Evolutionary conservation across 53 echinoderm and acorn worm species (phyloP), one percentile per base, ranked within the genome.

Genomic region (Crossaster papposus): DNA sequence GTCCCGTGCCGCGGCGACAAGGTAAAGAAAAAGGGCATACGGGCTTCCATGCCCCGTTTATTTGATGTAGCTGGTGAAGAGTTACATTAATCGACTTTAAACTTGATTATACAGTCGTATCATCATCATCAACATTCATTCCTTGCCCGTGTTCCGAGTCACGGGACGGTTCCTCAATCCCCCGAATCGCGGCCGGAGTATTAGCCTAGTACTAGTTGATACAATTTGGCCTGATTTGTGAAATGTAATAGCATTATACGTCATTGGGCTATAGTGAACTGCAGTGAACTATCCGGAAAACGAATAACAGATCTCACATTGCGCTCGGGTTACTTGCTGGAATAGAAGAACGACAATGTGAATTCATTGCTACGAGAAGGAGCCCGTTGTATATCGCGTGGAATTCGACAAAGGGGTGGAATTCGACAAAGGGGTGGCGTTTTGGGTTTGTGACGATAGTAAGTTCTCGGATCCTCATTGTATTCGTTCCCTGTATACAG

Each of bases 191-290:
- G 52, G 51, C 26, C 34, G 33, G 17, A 8, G 15, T 28, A 83
- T n/a, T n/a, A 83, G 68, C 83, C 70, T 26, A 0, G 7, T 44
- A 83, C 83, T 83, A 83, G 83, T 83, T 83, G 83, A 83, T 83
- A 83, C 38, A 64, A 83, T 65, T 65, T 70, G 68, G 36, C 70
- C 70, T 70, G 68, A 83, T 83, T 33, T 50, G 83, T 44, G 28
- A 65, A 38, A 29, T 83, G 38, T 65, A 83, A 70, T 70, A 83
- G 70, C 83, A 83, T 83, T 83, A 83, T 35, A 70, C 70, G 37
- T 70, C 70, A 83, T 70, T 70, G 29, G 65, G 38, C 55, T 58
- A 81, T 64, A 31, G 81, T 58, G 34, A 58, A 81, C 62, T 34
- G 34, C 31, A 32, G 28, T 34, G 6, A 58, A 17, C 62, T 22